Evolutionary conservation across 2,888 invertebrate species (phyloP), one percentile per base, ranked within the genome.

Genomic region (Apodemia hepburni): DNA sequence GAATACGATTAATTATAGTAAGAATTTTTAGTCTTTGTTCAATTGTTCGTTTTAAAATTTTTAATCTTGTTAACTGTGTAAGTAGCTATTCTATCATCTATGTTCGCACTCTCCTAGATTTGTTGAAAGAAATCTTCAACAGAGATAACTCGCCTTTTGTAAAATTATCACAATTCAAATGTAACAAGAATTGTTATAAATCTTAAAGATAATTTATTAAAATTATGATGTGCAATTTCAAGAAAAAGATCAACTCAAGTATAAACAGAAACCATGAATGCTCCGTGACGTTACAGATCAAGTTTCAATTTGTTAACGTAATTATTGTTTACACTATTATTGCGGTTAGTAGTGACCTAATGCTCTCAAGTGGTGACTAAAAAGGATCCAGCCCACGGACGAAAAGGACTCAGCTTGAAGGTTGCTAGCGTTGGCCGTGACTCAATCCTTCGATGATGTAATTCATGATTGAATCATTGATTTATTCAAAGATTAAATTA

Each of bases 371-470:
- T 74, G 79, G 80, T 89, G 88, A 88, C 87, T 88, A 87, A 88
- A 51, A 85, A 82, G 79, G 78, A 78, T 80, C 79, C 78, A 75
- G 72, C 85, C 87, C 82, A 87, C 88, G 78, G 75, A 74, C 71
- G 61, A 73, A 73, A 80, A 87, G 87, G 85, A 86, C 78, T 77
- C 74, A 74, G 74, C 74, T 71, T 66, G 57, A 68, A 75, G 71
- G 70, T 69, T 77, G 74, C 12, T 38, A 38, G 7, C 79, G 77
- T 80, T 81, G 84, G 74, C 86, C 85, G 73, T 89, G 90, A 89
- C 81, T 90, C 87, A 89, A 84, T 82, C 82, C 81, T 82, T 84
- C 81, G 82, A 79, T 90, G 88, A 90, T 87, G 90, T 80, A 89
- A 90, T 82, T 75, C 79, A 80, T 82, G 84, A 84, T 83, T 82